These are phyloP conservation scores for Omphaloscelis lunosa DNA, from an alignment of 2,888 invertebrate species.

Conservation along the genomic window DNA sequence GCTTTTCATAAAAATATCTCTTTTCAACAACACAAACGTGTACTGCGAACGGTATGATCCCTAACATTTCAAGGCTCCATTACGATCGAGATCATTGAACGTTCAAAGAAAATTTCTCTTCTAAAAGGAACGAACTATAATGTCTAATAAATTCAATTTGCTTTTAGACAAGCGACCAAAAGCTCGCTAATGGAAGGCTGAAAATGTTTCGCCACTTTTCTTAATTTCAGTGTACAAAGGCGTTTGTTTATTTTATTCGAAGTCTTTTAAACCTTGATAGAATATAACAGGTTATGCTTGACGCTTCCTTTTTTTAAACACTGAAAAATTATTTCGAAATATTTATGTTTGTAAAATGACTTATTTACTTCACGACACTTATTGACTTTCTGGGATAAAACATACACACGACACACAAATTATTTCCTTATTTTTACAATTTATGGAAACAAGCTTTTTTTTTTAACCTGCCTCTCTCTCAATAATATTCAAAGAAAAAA, in stretches of 20 bases:
- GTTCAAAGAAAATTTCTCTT: conserved; percentile 12
- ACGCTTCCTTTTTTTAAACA: no score
- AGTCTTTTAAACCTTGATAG: conserved; percentile 2
- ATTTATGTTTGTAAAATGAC: no score
- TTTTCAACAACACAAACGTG: no score
- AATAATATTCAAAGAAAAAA: not conserved
- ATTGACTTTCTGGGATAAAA: no score
- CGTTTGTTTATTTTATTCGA: conserved; percentile 2
- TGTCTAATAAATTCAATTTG: conserved; percentile 48
- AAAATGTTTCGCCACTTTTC: conserved; percentile 8
- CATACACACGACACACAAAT: no score
- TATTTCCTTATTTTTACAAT: no score
- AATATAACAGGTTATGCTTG: not conserved
- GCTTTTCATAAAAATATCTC: not conserved
- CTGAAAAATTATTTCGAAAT: no score
- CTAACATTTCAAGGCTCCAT: conserved; percentile 1
- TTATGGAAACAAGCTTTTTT: no score
- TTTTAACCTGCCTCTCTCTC: not conserved
- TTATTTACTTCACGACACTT: no score
- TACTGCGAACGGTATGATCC: not conserved
- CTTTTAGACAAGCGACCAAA: conserved; percentile 26
- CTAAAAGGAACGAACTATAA: conserved; percentile 20
- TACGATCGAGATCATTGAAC: conserved; percentile 1
- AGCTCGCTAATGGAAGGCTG: conserved; percentile 28
- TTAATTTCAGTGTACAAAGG: conserved; percentile 23